Conservation (phyloP, 2,888 invertebrate genomes). For the Dermolepida albohirtum region DNA sequence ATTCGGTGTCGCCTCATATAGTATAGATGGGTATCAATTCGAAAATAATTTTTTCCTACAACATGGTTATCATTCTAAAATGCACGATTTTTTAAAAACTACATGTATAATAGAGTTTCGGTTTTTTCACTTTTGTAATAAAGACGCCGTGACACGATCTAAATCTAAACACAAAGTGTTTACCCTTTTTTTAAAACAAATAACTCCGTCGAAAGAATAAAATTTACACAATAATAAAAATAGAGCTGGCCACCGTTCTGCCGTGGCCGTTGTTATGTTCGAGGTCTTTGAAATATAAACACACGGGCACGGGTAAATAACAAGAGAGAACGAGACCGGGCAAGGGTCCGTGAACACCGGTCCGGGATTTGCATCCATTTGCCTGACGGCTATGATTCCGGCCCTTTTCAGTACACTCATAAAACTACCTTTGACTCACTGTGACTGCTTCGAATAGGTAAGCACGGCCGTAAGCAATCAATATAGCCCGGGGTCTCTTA, state of each 20-base stretch:
- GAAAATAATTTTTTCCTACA: too few species aligned
- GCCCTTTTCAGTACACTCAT: slow-evolving; percentile 55
- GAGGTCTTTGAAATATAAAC: slow-evolving; percentile 40
- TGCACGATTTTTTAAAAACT: too few species aligned
- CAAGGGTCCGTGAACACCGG: slow-evolving; percentile 40
- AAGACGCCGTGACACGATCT: slow-evolving; percentile 2
- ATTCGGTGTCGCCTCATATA: too few species aligned
- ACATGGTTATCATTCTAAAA: too few species aligned
- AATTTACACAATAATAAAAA: slow-evolving; percentile 40
- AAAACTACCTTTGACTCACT: slow-evolving; percentile 56
- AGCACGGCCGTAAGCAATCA: slow-evolving; percentile 46
- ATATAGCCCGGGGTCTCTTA: slow-evolving; percentile 27
- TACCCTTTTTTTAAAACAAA: slow-evolving; percentile 18
- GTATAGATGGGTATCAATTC: too few species aligned
- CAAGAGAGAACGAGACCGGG: slow-evolving; percentile 10
- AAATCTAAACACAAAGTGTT: slow-evolving; percentile 25
- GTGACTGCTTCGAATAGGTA: slow-evolving; percentile 58
- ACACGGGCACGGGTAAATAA: slow-evolving; percentile 37
- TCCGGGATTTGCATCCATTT: slow-evolving; percentile 44
- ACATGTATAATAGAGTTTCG: slow-evolving; percentile 11
- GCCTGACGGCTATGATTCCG: slow-evolving; percentile 42
- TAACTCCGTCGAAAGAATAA: slow-evolving; percentile 33
- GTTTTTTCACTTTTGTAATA: slow-evolving; percentile 9
- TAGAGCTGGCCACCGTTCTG: slow-evolving; percentile 1
- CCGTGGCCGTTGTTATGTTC: slow-evolving; percentile 8